Base-by-base conservation (phyloP, 2,888 invertebrate species). In the Papilio gigon region DNA sequence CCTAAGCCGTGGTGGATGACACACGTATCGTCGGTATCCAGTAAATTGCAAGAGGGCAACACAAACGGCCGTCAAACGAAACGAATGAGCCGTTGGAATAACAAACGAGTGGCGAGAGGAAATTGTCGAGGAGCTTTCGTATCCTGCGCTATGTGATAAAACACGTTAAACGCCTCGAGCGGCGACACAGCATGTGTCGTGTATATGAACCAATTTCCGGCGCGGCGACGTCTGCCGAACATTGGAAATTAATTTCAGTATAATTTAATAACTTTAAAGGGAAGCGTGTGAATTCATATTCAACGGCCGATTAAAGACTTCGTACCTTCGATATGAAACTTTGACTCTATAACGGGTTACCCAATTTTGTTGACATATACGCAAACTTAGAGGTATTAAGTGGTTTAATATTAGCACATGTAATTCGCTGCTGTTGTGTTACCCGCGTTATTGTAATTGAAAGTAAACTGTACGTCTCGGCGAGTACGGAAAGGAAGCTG, bases 31-130 rank as follows among this genome's bases (percentile, higher is more conserved):
- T n/a, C n/a, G n/a, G n/a, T n/a, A n/a, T n/a, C n/a, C n/a, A n/a
- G n/a, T n/a, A n/a, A n/a, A n/a, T 64, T 27, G 8, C 22, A 74
- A 69, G 71, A 73, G 60, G 68, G 59, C 68, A 59, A 68, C 69
- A 65, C 60, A 70, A 67, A 75, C 70, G 64, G 73, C 42, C 27
- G 35, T 59, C 40, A 63, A 53, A 42, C 62, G 60, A 65, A 42
- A 65, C 58, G 37, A 58, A 65, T 65, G 58, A 42, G 20, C 42
- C 17, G 5, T 37, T 42, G 30, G 56, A 42, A 35, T 47, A 65
- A 47, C 35, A 59, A 66, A 66, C 59, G n/a, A 59, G 59, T 59
- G 22, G 27, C 17, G n/a, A 40, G 35, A 66, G 65, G 59, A 66
- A 66, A 66, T 66, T 66, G 65, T 47, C 17, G 65, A 59, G 25